Conservation (phyloP, 2,113 vertebrate genomes). For the Columbina picui region DNA sequence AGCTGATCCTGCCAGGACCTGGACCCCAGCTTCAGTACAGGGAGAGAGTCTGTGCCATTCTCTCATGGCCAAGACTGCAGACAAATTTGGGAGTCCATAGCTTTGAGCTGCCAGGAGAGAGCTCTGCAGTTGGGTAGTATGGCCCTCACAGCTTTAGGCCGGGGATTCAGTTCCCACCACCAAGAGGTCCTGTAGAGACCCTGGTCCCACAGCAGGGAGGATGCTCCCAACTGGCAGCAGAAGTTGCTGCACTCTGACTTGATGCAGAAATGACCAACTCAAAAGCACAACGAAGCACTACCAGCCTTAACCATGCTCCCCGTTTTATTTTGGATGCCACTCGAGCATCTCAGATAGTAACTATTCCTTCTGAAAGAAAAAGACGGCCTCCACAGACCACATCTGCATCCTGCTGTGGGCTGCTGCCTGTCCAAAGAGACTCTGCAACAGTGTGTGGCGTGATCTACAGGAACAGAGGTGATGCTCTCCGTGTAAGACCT, state of each 20-base stretch:
- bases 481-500: rapidly evolving
- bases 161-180: background rate
- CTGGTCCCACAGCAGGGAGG: background rate
- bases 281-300: background rate
- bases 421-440: background rate
- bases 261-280: background rate
- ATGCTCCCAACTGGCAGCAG: background rate
- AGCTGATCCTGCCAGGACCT: background rate
- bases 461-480: rapidly evolving
- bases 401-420: background rate
- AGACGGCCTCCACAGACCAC: background rate
- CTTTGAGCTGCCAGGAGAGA: background rate
- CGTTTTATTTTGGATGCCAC: background rate
- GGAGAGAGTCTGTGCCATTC: background rate
- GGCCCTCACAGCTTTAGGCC: background rate
- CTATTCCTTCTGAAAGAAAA: background rate
- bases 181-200: background rate
- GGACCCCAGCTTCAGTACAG: background rate
- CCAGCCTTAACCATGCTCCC: background rate
- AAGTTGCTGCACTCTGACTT: background rate
- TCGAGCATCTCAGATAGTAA: rapidly evolving
- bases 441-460: rapidly evolving
- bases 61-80: rapidly evolving
- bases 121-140: background rate
- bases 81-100: background rate